Evolutionary conservation across 2,797 vertebrate species (phyloP), one percentile per base, ranked within the genome.

Genomic region (Ctenochaetus hawaiiensis): DNA sequence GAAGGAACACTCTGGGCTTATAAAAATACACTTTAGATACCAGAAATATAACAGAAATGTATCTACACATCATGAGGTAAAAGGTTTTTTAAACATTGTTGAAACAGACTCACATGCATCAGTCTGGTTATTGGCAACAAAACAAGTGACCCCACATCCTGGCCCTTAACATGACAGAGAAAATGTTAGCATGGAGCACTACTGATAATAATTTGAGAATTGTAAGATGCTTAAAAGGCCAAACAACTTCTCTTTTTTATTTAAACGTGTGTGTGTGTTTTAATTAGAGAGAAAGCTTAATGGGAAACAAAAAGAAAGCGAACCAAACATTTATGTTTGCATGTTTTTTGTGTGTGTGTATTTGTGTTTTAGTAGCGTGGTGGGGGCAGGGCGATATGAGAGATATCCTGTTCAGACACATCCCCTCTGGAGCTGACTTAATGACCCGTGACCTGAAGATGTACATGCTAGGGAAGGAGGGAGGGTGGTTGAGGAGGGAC

Each of bases 391-490:
- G 90, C 80, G 84, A 64, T 87, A 87, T 89, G 91, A 92, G 87
- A 87, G 83, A 90, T 91, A 91, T 92, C 90, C 90, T 91, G 87
- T 90, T 91, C 90, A 84, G 87, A 90, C 87, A 91, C 89, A 90
- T 89, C 84, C 89, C 90, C 89, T 81, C 89, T 90, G 90, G 90
- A 91, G 84, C 87, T 78, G 81, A 92, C 89, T 91, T 93, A 94
- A 93, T 92, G 93, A 94, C 92, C 92, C 89, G 77, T 94, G 93
- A 92, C 92, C 91, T 90, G 86, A 92, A 92, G 91, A 93, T 87
- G 85, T 91, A 87, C 89, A 91, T 82, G 87, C 82, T 54, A 70
- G 73, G 59, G 86, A 75, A 85, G 78, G 75, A 76, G 72, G 30
- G 67, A 75, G 49, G 72, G 74, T 18, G 48, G 26, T 26, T 65